A percentile compares a stretch with the other conserved stretches of the same genome.
Evolutionary conservation across 2,888 invertebrate species (phyloP).

Genomic region (Troides aeacus): DNA sequence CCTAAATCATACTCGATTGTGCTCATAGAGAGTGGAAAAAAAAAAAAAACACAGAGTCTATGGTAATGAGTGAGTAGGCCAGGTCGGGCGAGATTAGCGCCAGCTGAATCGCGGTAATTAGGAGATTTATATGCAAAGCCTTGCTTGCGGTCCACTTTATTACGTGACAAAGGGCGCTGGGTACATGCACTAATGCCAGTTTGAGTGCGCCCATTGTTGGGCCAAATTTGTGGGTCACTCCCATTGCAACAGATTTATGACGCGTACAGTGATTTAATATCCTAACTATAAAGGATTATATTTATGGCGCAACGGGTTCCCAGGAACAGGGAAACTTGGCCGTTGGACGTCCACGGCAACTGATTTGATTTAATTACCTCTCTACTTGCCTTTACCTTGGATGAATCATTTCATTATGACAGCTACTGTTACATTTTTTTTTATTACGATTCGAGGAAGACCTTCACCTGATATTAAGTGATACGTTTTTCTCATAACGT

Average conservation of each 20-base stretch:
- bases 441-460: no score
- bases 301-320: constrained; percentile 57
- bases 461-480: no score
- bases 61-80: constrained; percentile 64
- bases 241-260: constrained; percentile 73
- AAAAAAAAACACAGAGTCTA: constrained; percentile 40
- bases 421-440: no score
- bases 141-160: constrained; percentile 75
- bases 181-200: constrained; percentile 65
- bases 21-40: constrained; percentile 43
- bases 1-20: constrained; percentile 72
- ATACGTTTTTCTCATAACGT: no score
- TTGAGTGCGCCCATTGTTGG: constrained; percentile 59
- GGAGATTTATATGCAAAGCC: constrained; percentile 79
- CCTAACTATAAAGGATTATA: constrained; percentile 65
- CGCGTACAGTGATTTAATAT: constrained; percentile 66
- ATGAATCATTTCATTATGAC: no score
- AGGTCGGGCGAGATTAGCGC: constrained; percentile 62
- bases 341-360: constrained; percentile 15
- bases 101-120: constrained; percentile 72
- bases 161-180: constrained; percentile 65
- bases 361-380: constrained; percentile 9
- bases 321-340: constrained; percentile 36
- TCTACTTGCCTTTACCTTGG: neutral
- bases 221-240: constrained; percentile 72